Conservation (phyloP, 2,888 invertebrate species). For the Heliconius ethilla region DNA sequence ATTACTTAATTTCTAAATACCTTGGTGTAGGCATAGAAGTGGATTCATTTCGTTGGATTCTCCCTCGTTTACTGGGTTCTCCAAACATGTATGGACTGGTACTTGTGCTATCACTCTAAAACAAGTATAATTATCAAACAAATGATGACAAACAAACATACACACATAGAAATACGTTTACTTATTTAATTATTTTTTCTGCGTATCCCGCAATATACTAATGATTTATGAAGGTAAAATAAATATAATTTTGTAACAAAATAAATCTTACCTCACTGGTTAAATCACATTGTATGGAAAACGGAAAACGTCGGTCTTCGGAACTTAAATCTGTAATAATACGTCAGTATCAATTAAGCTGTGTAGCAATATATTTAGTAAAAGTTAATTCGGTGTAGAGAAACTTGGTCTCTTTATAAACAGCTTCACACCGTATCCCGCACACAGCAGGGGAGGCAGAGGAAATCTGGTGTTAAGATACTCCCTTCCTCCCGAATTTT, state of each 20-base stretch:
- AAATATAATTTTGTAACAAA: neutral
- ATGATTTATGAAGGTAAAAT: neutral
- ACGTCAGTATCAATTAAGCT: neutral
- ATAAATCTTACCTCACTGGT: conserved; percentile 53
- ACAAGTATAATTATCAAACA: neutral
- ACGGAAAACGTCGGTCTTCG: conserved; percentile 55
- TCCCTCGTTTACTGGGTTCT: conserved; percentile 66
- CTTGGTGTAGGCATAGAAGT: conserved; percentile 53
- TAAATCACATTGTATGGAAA: conserved; percentile 52
- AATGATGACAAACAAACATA: neutral
- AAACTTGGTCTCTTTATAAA: too few species aligned
- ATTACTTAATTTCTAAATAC: conserved; percentile 40
- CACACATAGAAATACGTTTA: neutral
- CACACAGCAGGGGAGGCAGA: too few species aligned
- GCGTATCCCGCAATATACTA: neutral
- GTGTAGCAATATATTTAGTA: neutral
- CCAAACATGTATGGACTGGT: conserved; percentile 55
- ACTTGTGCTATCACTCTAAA: conserved; percentile 40
- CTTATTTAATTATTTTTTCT: conserved; percentile 11
- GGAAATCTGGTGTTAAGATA: too few species aligned
- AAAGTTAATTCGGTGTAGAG: too few species aligned
- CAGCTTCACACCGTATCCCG: too few species aligned
- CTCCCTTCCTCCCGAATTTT: too few species aligned
- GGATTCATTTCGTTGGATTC: conserved; percentile 58
- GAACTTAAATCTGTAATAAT: conserved; percentile 50